phyloP scores from a whole-genome alignment of 2,113 vertebrate species.

The Pelecanoides urinatrix region DNA sequence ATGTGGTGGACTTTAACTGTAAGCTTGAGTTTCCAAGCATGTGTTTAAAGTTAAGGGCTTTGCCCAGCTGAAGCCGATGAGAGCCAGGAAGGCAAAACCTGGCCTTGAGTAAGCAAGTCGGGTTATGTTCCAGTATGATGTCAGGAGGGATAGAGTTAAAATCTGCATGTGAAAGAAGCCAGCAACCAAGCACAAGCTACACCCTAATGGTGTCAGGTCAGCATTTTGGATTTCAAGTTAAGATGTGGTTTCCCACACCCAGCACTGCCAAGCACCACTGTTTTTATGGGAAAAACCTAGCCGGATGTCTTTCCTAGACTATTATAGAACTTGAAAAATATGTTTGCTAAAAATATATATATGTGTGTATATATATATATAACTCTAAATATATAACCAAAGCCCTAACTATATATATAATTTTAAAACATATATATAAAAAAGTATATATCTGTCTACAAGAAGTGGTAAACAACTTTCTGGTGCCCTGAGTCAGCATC shows the following conservation, averaged over 20 bases:
- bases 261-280: conserved; percentile 27
- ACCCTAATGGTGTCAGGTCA: conserved; percentile 57
- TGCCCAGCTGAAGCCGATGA: background rate
- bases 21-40: conserved; percentile 14
- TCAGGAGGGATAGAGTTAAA: conserved; percentile 62
- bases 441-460: background rate
- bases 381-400: background rate
- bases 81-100: background rate
- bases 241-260: conserved; percentile 34
- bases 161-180: background rate
- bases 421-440: background rate
- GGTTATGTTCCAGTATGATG: background rate
- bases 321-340: conserved; percentile 20
- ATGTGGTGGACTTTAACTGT: background rate
- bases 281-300: background rate
- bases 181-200: background rate
- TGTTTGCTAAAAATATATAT: background rate
- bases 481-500: background rate
- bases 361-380: background rate
- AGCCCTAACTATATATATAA: background rate
- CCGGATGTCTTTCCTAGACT: background rate
- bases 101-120: background rate
- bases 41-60: background rate
- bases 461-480: background rate
- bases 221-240: conserved; percentile 55